Percentiles rank a stretch among this genome's conserved stretches.
Conservation (phyloP, 2,888 invertebrate species). For the Limnephilus lunatus region DNA sequence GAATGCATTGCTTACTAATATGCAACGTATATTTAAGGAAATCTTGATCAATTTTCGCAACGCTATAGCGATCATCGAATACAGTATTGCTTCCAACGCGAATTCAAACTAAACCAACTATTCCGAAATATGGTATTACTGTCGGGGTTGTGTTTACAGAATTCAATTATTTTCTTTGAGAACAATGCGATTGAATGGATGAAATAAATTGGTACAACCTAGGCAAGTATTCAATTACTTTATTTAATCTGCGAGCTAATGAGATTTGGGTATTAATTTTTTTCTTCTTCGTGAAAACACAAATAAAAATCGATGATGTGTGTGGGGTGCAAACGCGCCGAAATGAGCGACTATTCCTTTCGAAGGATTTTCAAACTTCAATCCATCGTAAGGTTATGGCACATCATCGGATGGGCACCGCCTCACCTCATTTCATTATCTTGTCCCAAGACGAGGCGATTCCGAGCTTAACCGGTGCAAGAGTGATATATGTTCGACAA, state of each 20-base stretch:
- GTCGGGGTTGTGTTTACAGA: not conserved
- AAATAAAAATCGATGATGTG: too few species aligned
- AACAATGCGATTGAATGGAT: not conserved
- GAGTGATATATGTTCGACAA: too few species aligned
- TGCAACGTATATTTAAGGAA: not conserved
- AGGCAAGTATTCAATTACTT: not conserved
- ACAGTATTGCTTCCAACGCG: not conserved
- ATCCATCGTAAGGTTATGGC: too few species aligned
- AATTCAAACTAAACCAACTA: not conserved
- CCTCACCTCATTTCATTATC: too few species aligned
- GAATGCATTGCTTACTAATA: constrained; percentile 1
- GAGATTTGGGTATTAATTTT: not conserved
- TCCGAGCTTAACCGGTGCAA: too few species aligned
- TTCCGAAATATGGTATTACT: not conserved
- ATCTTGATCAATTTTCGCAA: not conserved
- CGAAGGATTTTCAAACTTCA: too few species aligned
- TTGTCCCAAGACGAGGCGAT: too few species aligned
- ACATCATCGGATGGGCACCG: too few species aligned
- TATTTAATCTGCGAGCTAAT: not conserved
- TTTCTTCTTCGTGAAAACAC: not conserved
- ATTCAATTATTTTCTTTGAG: not conserved
- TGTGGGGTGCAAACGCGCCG: too few species aligned
- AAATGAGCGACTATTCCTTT: too few species aligned
- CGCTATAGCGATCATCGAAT: not conserved
- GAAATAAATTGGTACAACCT: not conserved